Percentiles rank a stretch among this genome's conserved stretches.
These are phyloP conservation scores for Gastrophryne carolinensis DNA, from an alignment of 2,797 vertebrate genomes.

Conservation along the genomic window DNA sequence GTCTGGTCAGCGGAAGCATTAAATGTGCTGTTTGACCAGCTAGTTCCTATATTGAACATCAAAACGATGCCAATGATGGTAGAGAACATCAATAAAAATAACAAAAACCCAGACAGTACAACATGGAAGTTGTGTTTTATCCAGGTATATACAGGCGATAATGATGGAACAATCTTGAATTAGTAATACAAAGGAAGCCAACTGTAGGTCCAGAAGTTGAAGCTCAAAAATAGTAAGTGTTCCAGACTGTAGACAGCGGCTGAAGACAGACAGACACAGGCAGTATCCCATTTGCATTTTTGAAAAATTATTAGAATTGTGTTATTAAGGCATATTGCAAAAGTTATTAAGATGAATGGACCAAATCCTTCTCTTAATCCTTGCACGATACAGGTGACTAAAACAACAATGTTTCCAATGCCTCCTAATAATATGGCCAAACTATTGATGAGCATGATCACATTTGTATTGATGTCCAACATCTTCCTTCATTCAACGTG, in stretches of 20 bases:
- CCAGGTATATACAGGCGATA: neutral
- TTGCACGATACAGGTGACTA: neutral
- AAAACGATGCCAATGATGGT: neutral
- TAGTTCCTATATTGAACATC: neutral
- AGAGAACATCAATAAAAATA: neutral
- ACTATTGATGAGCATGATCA: neutral
- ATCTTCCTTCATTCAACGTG: neutral
- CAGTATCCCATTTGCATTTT: neutral
- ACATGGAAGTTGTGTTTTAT: neutral
- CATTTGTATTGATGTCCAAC: neutral
- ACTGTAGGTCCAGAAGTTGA: conserved; percentile 1
- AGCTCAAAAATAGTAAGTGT: conserved; percentile 15
- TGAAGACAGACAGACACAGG: neutral
- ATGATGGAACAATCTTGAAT: neutral
- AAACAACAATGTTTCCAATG: neutral
- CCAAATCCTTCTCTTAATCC: neutral
- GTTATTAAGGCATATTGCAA: neutral
- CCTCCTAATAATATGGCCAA: conserved; percentile 8
- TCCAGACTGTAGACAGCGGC: too few species aligned
- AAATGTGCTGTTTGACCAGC: neutral
- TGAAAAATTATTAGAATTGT: neutral
- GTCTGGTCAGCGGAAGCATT: neutral
- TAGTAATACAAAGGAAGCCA: conserved; percentile 12
- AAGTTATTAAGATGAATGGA: neutral
- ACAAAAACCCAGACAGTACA: too few species aligned